Conservation (phyloP, 2,888 invertebrate genomes). For the Andricus curvator region DNA sequence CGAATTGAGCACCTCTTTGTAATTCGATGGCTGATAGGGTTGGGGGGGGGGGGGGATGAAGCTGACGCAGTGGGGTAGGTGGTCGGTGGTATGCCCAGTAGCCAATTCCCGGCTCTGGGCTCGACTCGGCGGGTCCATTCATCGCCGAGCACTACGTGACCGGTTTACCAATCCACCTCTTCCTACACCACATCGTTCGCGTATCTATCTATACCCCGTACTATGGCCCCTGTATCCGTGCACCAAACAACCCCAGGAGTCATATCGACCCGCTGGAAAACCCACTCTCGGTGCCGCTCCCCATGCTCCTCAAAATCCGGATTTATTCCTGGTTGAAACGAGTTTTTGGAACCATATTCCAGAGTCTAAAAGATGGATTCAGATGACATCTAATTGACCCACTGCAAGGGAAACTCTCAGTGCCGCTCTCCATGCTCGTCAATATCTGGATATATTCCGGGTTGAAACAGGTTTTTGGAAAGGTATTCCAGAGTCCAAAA, state of each 20-base stretch:
- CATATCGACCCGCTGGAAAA: constrained; percentile 70
- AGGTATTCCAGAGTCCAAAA: not conserved
- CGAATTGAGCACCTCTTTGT: constrained; percentile 58
- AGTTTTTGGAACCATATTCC: constrained; percentile 12
- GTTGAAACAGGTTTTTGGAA: not conserved
- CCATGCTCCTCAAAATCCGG: constrained; percentile 59
- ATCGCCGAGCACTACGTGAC: constrained; percentile 78
- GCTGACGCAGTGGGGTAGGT: constrained; percentile 75
- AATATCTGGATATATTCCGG: constrained; percentile 55
- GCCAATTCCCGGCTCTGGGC: constrained; percentile 77
- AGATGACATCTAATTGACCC: constrained; percentile 62
- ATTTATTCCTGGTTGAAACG: constrained; percentile 44
- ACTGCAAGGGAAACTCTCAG: constrained; percentile 56
- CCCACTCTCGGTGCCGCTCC: constrained; percentile 53
- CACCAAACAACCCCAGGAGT: constrained; percentile 72
- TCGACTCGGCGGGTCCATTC: constrained; percentile 78
- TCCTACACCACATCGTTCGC: constrained; percentile 58
- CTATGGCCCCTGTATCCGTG: constrained; percentile 57
- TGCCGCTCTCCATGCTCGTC: constrained; percentile 53
- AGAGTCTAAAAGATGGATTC: not conserved
- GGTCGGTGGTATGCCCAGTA: constrained; percentile 76
- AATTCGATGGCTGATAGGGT: constrained; percentile 70
- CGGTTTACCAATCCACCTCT: constrained; percentile 75
- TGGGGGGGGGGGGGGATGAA: constrained; percentile 73
- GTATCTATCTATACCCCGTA: constrained; percentile 56